Base-by-base conservation (phyloP, 2,888 invertebrate genomes). In the Cantharis rufa region DNA sequence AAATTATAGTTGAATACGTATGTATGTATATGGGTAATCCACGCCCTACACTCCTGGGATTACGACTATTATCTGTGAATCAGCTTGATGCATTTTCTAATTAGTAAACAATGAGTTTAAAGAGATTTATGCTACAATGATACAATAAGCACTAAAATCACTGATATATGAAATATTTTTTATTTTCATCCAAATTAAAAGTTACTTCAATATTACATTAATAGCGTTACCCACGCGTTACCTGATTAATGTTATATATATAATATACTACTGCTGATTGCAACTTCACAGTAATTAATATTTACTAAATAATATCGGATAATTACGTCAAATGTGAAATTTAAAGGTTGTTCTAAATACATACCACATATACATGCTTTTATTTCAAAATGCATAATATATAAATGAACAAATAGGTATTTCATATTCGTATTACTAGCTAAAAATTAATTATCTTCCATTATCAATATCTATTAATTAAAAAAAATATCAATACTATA, bases 1-100 rank as follows among this genome's bases (percentile, higher is more conserved):
- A 80, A 68, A 80, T 80, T 78, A 80, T 78, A 72, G 72, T 48
- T 48, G 48, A 48, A 48, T 48, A 48, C 77, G 71, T 62, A 79
- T 79, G 79, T 75, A 78, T n/a, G 21, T 48, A n/a, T 66, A 66
- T 66, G 24, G 64, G 64, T 78, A 79, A 79, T 79, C 78, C 78
- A 79, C 69, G 72, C 79, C 79, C 74, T 76, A 76, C 78, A 76
- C 76, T 71, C 76, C 10, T 69, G 80, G 77, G 80, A 80, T 79
- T 80, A 80, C 69, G 63, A 79, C 81, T 81, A 81, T 82, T 82
- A 82, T 82, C 81, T 80, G 77, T 80, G 81, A 82, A 83, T 82
- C 81, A 82, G 81, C 80, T 79, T 82, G 82, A 83, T 82, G 81
- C 82, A 83, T 82, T 83, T 82, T 83, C 82, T 82, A 82, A 82